Base-by-base conservation (phyloP, 2,113 vertebrate species). In the Corvus moneduloides region DNA sequence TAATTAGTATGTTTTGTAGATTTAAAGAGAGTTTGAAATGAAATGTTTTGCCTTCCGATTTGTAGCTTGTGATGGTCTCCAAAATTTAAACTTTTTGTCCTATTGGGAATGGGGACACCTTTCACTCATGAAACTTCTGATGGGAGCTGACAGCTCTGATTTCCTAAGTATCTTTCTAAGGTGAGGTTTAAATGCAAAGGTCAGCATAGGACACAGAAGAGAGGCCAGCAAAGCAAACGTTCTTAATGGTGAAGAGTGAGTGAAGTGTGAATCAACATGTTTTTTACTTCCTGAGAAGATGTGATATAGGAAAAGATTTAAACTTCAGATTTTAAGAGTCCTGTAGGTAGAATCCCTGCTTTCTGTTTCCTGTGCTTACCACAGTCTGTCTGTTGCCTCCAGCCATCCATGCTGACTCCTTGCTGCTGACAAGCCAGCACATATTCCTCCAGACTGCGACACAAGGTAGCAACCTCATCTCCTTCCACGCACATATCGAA, bases 391-490 rank as follows among this genome's bases (percentile, higher is more conserved):
- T 88, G 78, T 11, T 88, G 37, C 61, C 93, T 97, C 97, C 97
- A 98, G 61, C 84, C 91, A 46, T 87, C 83, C 73, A 97, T 24
- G 13, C 32, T 68, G 89, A 96, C 59, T 77, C 44, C 66, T 61
- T 95, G 85, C 90, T 96, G 83, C 89, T 97, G 97, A 94, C 97
- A 98, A 87, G 69, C 58, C 87, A 95, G 51, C 75, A 84, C 72
- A 1, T 98, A 96, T 74, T 95, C 96, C 68, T 97, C 66, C 91
- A 98, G 94, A 82, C 85, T 97, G 69, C 46, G 89, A 66, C 97
- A 97, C 48, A 97, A 83, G 19, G 73, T 88, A 58, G 69, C 20
- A 46, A 12, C 48, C 16, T 94, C 83, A 56, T 96, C 81, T 90
- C 62, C 89, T 69, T 73, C 87, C 52, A 71, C 73, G 52, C 97